Percentiles rank a stretch among this genome's conserved stretches.
Evolutionary conservation across 1,140 invertebrate genomes (phyloP).

Genomic region (Charaxes varanes): DNA sequence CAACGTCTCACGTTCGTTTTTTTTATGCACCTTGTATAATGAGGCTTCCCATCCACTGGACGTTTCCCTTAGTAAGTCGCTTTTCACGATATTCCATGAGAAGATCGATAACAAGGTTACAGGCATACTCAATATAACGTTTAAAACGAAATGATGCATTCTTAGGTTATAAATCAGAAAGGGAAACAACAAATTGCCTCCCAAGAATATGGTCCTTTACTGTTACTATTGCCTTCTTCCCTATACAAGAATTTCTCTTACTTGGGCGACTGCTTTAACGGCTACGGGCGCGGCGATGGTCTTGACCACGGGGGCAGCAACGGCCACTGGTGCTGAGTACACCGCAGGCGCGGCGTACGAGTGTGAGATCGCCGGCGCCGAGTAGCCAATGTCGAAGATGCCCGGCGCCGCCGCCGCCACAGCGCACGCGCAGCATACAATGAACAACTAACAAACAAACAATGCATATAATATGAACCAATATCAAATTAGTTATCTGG

Average conservation of each 20-base stretch:
- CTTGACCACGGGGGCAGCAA: conserved; percentile 29
- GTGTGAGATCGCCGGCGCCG: conserved; percentile 22
- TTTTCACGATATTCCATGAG: no score
- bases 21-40: no score
- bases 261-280: conserved; percentile 39
- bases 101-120: no score
- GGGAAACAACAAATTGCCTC: no score
- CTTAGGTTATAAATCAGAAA: no score
- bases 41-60: no score
- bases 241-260: no score
- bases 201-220: background rate
- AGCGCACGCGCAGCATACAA: conserved; percentile 56
- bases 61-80: no score
- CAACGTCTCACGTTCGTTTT: no score
- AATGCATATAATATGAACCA: background rate
- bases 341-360: no score
- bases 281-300: conserved; percentile 31
- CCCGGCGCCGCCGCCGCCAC: conserved; percentile 48
- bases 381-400: conserved; percentile 27
- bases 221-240: no score
- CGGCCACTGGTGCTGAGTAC: conserved; percentile 29
- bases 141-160: background rate
- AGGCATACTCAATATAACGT: background rate
- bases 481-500: background rate
- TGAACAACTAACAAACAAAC: conserved; percentile 38